These are phyloP conservation scores for Hedychridium roseum DNA, from an alignment of 2,888 invertebrate species.

Conservation along the genomic window DNA sequence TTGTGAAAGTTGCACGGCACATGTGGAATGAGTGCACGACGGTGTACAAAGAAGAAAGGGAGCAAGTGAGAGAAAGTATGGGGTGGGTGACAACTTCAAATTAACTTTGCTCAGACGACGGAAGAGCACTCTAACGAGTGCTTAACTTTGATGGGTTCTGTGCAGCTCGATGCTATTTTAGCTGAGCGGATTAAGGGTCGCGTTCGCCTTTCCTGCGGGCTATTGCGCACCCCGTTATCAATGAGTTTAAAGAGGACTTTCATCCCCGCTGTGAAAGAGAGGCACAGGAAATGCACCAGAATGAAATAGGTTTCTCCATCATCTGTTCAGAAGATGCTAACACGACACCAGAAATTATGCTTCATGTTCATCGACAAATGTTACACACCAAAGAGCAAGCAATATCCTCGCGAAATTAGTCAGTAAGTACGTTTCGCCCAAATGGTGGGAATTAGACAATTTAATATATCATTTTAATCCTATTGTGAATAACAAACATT, in stretches of 20 bases:
- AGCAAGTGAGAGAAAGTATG: not conserved
- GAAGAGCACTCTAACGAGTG: conserved; percentile 12
- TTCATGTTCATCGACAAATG: too few relatives aligned
- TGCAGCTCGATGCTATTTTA: not conserved
- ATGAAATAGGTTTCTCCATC: not conserved
- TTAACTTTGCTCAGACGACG: conserved; percentile 4
- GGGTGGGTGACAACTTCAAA: conserved; percentile 1
- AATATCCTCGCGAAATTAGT: too few relatives aligned
- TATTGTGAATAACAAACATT: too few relatives aligned
- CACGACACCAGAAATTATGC: too few relatives aligned
- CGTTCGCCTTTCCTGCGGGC: too few relatives aligned
- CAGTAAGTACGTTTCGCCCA: too few relatives aligned
- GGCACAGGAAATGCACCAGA: not conserved
- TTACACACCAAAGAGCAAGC: too few relatives aligned
- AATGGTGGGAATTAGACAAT: too few relatives aligned
- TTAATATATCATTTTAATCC: too few relatives aligned
- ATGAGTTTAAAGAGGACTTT: not conserved
- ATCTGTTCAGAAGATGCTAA: not conserved
- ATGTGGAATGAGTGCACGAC: not conserved
- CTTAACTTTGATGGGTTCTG: conserved; percentile 30
- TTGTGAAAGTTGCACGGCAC: conserved; percentile 3
- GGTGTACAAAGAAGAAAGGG: not conserved
- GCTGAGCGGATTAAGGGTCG: not conserved
- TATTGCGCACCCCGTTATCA: too few relatives aligned
- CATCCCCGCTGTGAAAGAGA: not conserved